A percentile compares a stretch with the other conserved stretches of the same genome.
Evolutionary conservation across 2,113 vertebrate genomes (phyloP).

Genomic region (Herpailurus yagouaroundi): DNA sequence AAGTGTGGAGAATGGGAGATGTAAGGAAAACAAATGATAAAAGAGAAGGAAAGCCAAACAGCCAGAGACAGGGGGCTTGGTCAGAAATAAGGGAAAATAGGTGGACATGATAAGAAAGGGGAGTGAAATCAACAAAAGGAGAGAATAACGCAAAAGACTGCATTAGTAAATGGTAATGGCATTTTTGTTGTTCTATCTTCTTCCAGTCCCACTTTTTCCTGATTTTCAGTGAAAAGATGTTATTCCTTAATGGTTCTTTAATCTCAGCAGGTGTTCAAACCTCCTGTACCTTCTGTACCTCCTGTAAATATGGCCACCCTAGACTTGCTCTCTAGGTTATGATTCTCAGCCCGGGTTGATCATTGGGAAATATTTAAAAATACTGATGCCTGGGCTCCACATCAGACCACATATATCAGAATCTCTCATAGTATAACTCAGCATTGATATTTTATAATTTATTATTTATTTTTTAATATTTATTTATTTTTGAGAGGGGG

Average conservation of each 20-base stretch:
- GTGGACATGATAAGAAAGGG: background rate
- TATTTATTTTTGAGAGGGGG: too few relatives aligned
- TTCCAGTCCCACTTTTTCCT: background rate
- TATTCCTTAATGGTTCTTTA: background rate
- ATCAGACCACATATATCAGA: background rate
- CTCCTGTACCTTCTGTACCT: background rate
- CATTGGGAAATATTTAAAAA: background rate
- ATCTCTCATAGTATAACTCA: background rate
- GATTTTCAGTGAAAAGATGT: background rate
- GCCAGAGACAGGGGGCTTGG: background rate
- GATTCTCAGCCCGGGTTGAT: background rate
- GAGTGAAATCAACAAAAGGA: background rate
- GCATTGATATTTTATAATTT: background rate
- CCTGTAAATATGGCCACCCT: background rate
- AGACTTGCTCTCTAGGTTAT: background rate
- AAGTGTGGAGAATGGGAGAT: background rate
- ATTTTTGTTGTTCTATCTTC: background rate
- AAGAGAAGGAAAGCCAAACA: background rate
- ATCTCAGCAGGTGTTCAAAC: background rate
- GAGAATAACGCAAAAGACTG: background rate
- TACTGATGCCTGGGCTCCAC: background rate
- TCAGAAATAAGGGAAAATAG: background rate
- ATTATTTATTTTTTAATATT: too few relatives aligned
- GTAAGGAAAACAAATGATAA: background rate
- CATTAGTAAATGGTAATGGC: background rate